Base-by-base conservation (phyloP, 2,113 vertebrate genomes). In the Pipra filicauda region DNA sequence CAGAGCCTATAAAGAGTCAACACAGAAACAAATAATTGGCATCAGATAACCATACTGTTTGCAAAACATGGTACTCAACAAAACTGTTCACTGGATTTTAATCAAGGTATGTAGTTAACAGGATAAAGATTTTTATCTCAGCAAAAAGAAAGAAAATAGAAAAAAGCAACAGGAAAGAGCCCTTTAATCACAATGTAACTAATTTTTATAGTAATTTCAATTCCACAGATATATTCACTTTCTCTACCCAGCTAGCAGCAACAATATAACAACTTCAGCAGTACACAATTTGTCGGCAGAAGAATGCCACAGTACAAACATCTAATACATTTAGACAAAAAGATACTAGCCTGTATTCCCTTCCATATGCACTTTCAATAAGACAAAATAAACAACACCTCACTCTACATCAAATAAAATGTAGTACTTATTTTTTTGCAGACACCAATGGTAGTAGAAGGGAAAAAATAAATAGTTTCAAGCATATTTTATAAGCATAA, bases 1-100 rank as follows among this genome's bases (percentile, higher is more conserved):
- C 30, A 99, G 97, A 78, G 98, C 98, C 99, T 99, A 91, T 76
- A 35, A 93, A 70, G 78, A 89, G 66, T 78, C 91, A 96, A 74
- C 52, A 96, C 49, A 85, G 44, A 94, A 86, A 73, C 67, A 75
- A 93, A 35, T 58, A 67, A 96, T 43, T 91, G 15, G 51, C 43
- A 70, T 70, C 69, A 84, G 59, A 73, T 33, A 65, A 95, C 76
- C 31, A 66, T 1, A 39, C 17, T 23, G 55, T 51, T 62, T 64
- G 27, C n/a, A 79, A 28, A 79, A 86, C 11, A 57, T 6, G 7
- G 22, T 69, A 54, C 15, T 83, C 74, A 74, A 67, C 12, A 95
- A 23, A 89, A 75, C 28, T 1, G 0, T 62, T 82, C 4, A 6
- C 22, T 85, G 37, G 46, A 39, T 90, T 93, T 93, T 79, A 61